Evolutionary conservation across 2,888 invertebrate genomes (phyloP), one percentile per base, ranked within the genome.

Genomic region (Scaptomyza reducta): DNA sequence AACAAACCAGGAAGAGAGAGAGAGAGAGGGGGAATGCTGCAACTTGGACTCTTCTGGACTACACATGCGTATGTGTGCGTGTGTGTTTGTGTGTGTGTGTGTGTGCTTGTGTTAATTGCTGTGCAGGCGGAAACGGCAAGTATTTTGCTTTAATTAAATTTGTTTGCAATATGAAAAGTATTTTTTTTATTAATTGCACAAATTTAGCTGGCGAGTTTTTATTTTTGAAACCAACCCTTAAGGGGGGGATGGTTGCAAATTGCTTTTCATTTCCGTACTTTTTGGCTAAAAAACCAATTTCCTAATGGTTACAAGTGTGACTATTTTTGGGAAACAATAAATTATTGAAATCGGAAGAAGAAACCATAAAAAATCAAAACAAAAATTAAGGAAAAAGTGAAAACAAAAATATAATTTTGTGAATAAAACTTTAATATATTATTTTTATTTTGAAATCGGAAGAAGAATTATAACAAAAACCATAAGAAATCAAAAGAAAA

Each of bases 141-240:
- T 57, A 81, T 78, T 80, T 67, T 59, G 74, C 66, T 79, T 80
- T 80, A 80, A 86, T 80, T 83, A 86, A 66, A 81, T 75, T 75
- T 68, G 70, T 62, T 62, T 65, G 73, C 53, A 68, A 77, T 57
- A 64, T 58, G 47, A 38, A 53, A 54, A 64, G 51, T 44, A 61
- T 65, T 67, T 64, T 55, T 55, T 55, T n/a, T 68, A 66, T 47
- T 66, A 79, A 71, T 74, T 71, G 68, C 47, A 38, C 54, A 42
- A 53, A 53, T 53, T 59, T 61, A 35, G 31, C 10, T n/a, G 11
- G 11, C 51, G 33, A 45, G 46, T 54, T 13, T 14, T 40, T 35
- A 35, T 40, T 40, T 16, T 38, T 49, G 40, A 6, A 47, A 41
- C 60, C 45, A 75, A 58, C 77, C 66, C 77, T 18, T 53, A 35